Evolutionary conservation across 1,140 invertebrate genomes (phyloP).

Genomic region (Penaeus indicus): DNA sequence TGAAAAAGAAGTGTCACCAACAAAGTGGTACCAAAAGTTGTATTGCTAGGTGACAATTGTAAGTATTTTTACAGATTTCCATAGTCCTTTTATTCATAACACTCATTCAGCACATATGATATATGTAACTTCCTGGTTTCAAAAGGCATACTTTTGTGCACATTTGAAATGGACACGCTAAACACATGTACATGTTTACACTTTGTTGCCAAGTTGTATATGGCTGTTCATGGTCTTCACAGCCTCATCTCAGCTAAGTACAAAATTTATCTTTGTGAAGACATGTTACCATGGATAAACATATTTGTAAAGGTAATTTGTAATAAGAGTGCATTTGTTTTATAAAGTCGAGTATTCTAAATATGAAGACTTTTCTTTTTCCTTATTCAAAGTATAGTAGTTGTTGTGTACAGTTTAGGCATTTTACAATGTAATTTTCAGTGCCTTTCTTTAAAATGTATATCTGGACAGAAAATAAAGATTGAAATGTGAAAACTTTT

Average conservation of each 20-base stretch:
- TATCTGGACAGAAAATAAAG: too few relatives aligned
- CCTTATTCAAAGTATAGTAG: background rate
- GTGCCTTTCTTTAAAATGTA: background rate
- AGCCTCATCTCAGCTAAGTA: constrained; percentile 44
- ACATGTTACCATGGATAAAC: constrained; percentile 3
- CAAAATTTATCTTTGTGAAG: constrained; percentile 44
- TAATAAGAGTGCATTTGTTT: constrained; percentile 60
- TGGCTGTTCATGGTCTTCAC: constrained; percentile 41
- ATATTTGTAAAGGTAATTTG: constrained; percentile 58
- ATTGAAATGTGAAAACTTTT: too few relatives aligned
- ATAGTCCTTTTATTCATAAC: constrained; percentile 25
- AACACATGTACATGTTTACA: constrained; percentile 26
- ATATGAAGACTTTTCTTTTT: background rate
- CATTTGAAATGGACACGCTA: background rate
- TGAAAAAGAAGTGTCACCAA: too few relatives aligned
- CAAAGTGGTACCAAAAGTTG: too few relatives aligned
- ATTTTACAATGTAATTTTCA: too few relatives aligned
- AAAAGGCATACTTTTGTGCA: background rate
- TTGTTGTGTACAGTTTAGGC: background rate
- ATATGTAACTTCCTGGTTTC: constrained; percentile 17
- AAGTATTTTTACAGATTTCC: constrained; percentile 43
- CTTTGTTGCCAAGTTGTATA: constrained; percentile 33
- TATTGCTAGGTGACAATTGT: constrained; percentile 23
- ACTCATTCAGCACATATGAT: constrained; percentile 18
- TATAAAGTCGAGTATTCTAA: constrained; percentile 55